These are phyloP conservation scores for Loriculus beryllinus DNA, from an alignment of 2,797 vertebrate genomes.

Conservation along the genomic window DNA sequence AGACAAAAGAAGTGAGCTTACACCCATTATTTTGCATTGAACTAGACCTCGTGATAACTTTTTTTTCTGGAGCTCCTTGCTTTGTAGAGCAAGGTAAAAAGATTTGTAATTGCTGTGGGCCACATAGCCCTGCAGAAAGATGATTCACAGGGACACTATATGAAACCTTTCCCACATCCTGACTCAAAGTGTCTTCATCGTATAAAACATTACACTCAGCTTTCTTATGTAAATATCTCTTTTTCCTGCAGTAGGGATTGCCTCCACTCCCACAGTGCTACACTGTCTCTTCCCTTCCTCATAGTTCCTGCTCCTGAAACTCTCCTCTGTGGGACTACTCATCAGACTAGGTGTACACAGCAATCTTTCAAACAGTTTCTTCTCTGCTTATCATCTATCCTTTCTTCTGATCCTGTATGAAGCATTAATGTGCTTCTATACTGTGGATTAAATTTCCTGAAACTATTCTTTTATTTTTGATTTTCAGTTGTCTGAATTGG, in stretches of 20 bases:
- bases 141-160: not conserved
- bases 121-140: not conserved
- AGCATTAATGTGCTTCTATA: not conserved
- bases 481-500: not conserved
- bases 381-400: not conserved
- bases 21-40: not conserved
- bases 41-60: not conserved
- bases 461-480: not conserved
- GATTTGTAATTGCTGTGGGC: not conserved
- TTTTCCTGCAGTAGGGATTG: accelerated
- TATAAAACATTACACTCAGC: not conserved
- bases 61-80: not conserved
- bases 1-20: not conserved
- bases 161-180: not conserved
- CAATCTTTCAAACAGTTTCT: not conserved
- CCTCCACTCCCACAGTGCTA: not conserved
- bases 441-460: not conserved
- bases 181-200: not conserved
- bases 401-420: not conserved
- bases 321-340: not conserved
- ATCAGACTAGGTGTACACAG: not conserved
- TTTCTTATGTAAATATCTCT: not conserved
- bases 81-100: not conserved
- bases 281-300: not conserved
- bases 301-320: accelerated